Evolutionary conservation across 1,140 invertebrate genomes (phyloP), one percentile per base, ranked within the genome.

Genomic region (Xylocopa sonorina): DNA sequence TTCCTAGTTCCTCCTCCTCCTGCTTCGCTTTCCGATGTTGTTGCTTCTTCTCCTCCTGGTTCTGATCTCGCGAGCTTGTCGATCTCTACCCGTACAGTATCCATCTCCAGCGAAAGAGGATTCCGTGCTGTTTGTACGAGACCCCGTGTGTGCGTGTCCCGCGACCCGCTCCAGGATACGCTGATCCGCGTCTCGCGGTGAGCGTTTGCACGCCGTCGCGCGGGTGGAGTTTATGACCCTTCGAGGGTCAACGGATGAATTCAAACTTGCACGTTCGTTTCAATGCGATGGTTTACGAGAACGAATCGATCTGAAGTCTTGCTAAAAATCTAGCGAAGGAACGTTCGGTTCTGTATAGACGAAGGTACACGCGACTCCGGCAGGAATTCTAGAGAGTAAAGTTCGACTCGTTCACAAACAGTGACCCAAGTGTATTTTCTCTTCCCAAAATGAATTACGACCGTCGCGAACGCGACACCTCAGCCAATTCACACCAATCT

Each of bases 71-170:
- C 60, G n/a, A 76, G 41, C 73, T 73, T 76, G 63, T 87, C 67
- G 58, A 80, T 78, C 66, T 68, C 71, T 57, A 60, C 71, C 55
- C 51, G 41, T 58, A 58, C 48, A 53, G 69, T 57, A 82, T 82
- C 68, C 80, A 78, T 83, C 80, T 83, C 68, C 53, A 14, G 48
- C 57, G 48, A 50, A 5, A n/a, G 12, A 16, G 29, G 0, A n/a
- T 32, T 6, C 46, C 32, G 16, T 63, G 24, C 46, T 43, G 46
- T 69, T 66, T 18, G n/a, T n/a, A n/a, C n/a, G n/a, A n/a, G n/a
- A n/a, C n/a, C 50, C 7, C 38, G 3, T 58, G 51, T 68, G 67
- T 63, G 46, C 57, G 29, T 41, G 24, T 71, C 14, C 18, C 71
- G 57, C 32, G 57, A 50, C n/a, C 71, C 32, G 50, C 51, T 14